Base-by-base conservation (phyloP, 2,888 invertebrate genomes). In the Rosalia funebris region DNA sequence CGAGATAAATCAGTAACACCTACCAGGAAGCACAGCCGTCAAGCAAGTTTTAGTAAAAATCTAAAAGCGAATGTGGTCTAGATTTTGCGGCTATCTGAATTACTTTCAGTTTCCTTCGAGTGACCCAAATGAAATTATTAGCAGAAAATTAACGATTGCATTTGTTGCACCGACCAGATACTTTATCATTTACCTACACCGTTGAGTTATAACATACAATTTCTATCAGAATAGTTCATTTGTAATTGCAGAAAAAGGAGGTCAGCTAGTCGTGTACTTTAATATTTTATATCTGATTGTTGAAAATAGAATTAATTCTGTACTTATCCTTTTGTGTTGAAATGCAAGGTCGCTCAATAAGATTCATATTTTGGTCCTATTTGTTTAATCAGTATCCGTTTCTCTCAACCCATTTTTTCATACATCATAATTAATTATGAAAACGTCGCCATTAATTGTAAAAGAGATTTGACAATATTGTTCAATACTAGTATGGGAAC, bases 51-150 rank as follows among this genome's bases (percentile, higher is more conserved):
- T 19, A n/a, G 47, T 25, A 39, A 50, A 50, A 50, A 50, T 50
- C 34, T 20, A 50, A 39, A 50, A 50, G 50, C 50, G 50, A 50
- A 50, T 50, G 50, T 50, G 50, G 15, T 50, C 50, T 50, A 50
- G 20, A 50, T 50, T 39, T 50, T 25, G 20, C 20, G 37, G 11
- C 15, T 15, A 14, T 25, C 11, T 15, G 19, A 34, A n/a, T 47
- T 47, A 50, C 50, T 50, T 50, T 50, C 50, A 50, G 50, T 50
- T 50, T 50, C 50, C 37, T 50, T 50, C 20, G 39, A 50, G 39
- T 50, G 39, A 50, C 50, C 50, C 34, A 50, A 50, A 12, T 50
- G 39, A n/a, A 50, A 39, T 36, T 50, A 50, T 37, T 39, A 50
- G 17, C 14, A 19, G 17, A 19, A 16, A 16, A 34, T 34, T n/a